Base-by-base conservation (phyloP, 1,140 invertebrate species). In the Tetramorium simillimum region DNA sequence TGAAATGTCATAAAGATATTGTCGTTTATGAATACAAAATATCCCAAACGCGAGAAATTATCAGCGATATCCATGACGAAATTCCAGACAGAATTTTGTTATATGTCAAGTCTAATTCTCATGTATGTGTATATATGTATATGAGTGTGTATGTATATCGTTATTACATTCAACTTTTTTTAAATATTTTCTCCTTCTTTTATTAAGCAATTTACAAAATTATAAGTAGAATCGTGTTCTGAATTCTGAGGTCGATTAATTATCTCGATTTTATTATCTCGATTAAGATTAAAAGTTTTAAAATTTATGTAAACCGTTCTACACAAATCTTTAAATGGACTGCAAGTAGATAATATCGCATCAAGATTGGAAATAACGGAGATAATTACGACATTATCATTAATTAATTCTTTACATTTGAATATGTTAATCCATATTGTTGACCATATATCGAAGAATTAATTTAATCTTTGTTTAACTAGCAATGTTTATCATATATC, bases 371-470 rank as follows among this genome's bases (percentile, higher is more conserved):
- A 58, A 37, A 16, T 21, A 73, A n/a, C 16, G 5, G 2, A 7
- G 0, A 49, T 3, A 72, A 0, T 4, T 53, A 43, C 9, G 7
- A 33, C 33, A 58, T 62, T 33, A 46, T 33, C 33, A 33, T 33
- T 33, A 33, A 33, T 33, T 33, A 33, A 33, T 33, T 33, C 53
- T 69, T 69, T 75, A 49, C 3, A 16, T 24, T 73, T 28, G n/a
- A 16, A 73, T 73, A 65, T 85, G 18, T 62, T 63, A 77, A 88
- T 63, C 70, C 12, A n/a, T 33, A 51, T 21, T 6, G 49, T 56
- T 18, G 33, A 46, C 21, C 49, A 65, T 33, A n/a, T 10, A 40
- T n/a, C 12, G 4, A 82, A 46, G 18, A 60, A 82, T 21, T 51
- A 14, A 46, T 6, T 21, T 73, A 37, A 21, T 40, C 37, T 37